A percentile compares a stretch with the other conserved stretches of the same genome.
These are phyloP conservation scores for Acrocephalus kingi DNA, from an alignment of 2,113 vertebrate species.

Conservation along the genomic window DNA sequence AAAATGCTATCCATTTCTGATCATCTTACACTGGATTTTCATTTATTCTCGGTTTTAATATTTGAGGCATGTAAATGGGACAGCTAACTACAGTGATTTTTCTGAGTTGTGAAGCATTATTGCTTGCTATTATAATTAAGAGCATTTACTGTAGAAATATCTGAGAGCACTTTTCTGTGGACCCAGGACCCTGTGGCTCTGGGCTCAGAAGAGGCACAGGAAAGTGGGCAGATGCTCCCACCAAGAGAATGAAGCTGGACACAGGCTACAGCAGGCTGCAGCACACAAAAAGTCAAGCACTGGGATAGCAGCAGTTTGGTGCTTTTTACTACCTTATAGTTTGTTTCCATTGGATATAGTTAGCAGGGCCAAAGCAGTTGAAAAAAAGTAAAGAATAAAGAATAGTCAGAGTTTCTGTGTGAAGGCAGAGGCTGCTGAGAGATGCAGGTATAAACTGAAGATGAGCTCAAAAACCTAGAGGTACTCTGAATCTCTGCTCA, in stretches of 20 bases:
- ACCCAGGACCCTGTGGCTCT: not conserved
- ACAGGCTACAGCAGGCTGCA: not conserved
- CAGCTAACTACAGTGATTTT: not conserved
- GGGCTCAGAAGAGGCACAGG: not conserved
- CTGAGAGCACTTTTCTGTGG: not conserved
- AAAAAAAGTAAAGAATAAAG: not conserved
- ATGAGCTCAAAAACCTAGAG: not conserved
- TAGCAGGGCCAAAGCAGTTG: not conserved
- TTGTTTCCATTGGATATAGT: not conserved
- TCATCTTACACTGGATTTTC: not conserved
- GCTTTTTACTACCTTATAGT: not conserved
- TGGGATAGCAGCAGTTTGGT: not conserved
- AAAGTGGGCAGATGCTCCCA: not conserved
- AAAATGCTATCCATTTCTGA: not conserved
- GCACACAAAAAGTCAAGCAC: not conserved
- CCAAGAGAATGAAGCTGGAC: not conserved
- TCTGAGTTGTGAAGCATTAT: not conserved
- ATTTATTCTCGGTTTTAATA: not conserved
- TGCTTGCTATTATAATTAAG: not conserved
- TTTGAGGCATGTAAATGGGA: not conserved
- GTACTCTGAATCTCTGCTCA: not conserved
- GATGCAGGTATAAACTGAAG: not conserved
- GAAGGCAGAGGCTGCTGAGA: not conserved
- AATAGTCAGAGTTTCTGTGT: not conserved
- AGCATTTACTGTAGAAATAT: not conserved